Evolutionary conservation across 2,797 vertebrate genomes (phyloP).

Genomic region (Natrix natrix): DNA sequence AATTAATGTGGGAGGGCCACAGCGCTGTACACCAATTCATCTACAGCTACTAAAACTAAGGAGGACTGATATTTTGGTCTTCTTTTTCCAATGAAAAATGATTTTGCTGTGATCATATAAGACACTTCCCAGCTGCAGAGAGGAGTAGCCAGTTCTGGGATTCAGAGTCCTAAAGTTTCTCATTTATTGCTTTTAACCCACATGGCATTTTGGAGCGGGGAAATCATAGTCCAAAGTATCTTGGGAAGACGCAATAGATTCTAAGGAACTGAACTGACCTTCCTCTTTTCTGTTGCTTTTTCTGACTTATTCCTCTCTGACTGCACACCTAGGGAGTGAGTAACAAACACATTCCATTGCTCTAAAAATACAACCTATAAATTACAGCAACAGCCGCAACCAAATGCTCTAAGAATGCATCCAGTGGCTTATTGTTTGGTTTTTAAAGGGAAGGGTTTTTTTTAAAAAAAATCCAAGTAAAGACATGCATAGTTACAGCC

Average conservation of each 20-base stretch:
- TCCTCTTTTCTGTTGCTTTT: neutral
- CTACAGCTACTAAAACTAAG: neutral
- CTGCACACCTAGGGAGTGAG: neutral
- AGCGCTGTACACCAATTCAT: neutral
- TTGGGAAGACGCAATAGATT: neutral
- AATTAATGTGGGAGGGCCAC: neutral
- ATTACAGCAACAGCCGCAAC: neutral
- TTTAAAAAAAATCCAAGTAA: neutral
- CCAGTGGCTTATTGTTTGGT: slow-evolving; percentile 7
- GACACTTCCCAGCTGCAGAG: neutral
- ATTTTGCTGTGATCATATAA: neutral
- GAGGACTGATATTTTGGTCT: neutral
- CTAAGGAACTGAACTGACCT: neutral
- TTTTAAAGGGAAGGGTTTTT: slow-evolving; percentile 5
- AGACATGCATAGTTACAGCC: neutral
- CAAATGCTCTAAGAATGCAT: neutral
- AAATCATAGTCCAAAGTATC: neutral
- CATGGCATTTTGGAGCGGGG: neutral
- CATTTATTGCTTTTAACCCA: neutral
- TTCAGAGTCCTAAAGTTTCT: neutral
- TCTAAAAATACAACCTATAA: slow-evolving; percentile 20
- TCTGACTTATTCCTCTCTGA: neutral
- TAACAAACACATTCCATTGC: neutral
- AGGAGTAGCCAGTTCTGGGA: neutral
- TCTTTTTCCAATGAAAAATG: neutral